Conservation (phyloP, 1,140 invertebrate genomes). For the Caenorhabditis inopinata region DNA sequence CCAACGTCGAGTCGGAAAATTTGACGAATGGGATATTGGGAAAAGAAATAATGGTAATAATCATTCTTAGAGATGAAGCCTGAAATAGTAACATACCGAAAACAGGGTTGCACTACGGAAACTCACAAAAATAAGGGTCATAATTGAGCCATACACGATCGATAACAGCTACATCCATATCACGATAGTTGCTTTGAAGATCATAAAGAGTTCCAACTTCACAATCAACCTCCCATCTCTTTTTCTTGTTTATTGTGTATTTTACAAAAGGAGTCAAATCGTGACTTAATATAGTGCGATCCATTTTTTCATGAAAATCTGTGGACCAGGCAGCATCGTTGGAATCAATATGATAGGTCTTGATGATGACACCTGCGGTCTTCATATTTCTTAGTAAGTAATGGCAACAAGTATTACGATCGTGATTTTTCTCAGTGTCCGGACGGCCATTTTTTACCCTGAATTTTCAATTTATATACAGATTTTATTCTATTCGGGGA, state of each 20-base stretch:
- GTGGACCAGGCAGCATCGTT: background rate
- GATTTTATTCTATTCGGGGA: too few relatives aligned
- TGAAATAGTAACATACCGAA: background rate
- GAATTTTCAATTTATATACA: too few relatives aligned
- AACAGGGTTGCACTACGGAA: background rate
- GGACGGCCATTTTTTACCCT: background rate
- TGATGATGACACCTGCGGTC: background rate
- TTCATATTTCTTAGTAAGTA: background rate
- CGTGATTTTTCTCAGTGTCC: background rate
- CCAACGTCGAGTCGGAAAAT: background rate
- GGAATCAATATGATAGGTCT: background rate
- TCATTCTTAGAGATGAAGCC: background rate
- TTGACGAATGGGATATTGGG: background rate
- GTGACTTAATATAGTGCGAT: background rate
- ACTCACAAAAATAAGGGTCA: background rate
- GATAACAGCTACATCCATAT: background rate
- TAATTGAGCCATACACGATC: background rate
- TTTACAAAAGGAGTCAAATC: background rate
- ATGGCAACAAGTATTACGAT: background rate
- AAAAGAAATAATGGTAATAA: background rate
- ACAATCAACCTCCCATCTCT: background rate
- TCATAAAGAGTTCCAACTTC: background rate
- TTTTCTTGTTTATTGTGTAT: background rate
- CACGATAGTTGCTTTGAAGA: background rate
- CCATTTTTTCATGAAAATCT: background rate